Conservation (phyloP, 2,113 vertebrate genomes). For the Tetraodon nigroviridis region DNA sequence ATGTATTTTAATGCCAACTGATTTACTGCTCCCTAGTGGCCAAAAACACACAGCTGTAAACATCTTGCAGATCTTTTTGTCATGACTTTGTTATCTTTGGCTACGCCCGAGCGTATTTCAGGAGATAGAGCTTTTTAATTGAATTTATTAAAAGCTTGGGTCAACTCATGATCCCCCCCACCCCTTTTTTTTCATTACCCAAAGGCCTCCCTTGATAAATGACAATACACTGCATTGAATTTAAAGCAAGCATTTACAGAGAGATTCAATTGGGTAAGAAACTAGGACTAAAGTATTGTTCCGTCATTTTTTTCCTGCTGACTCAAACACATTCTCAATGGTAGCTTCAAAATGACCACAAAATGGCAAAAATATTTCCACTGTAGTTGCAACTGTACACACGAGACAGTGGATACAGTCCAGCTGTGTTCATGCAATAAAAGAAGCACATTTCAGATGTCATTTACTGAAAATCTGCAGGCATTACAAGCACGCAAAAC, state of each 20-base stretch:
- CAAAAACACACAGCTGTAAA: neutral
- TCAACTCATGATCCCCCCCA: neutral
- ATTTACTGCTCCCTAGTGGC: neutral
- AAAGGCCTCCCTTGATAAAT: neutral
- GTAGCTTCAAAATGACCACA: neutral
- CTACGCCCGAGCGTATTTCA: neutral
- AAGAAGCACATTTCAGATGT: neutral
- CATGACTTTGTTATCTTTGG: neutral
- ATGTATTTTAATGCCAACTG: too few species aligned
- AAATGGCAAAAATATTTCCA: constrained; percentile 5
- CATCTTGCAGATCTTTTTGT: neutral
- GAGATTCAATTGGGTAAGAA: neutral
- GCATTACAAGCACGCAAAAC: neutral
- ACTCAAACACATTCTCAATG: constrained; percentile 1
- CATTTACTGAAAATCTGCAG: neutral
- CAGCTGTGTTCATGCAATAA: neutral
- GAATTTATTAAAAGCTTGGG: neutral
- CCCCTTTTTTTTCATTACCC: neutral
- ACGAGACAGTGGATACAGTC: neutral
- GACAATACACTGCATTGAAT: neutral
- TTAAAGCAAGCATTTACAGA: neutral
- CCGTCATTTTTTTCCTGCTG: neutral
- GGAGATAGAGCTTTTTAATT: neutral
- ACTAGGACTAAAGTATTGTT: neutral
- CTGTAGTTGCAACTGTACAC: neutral